Base-by-base conservation (phyloP, 1,140 invertebrate genomes). In the Samia ricini region DNA sequence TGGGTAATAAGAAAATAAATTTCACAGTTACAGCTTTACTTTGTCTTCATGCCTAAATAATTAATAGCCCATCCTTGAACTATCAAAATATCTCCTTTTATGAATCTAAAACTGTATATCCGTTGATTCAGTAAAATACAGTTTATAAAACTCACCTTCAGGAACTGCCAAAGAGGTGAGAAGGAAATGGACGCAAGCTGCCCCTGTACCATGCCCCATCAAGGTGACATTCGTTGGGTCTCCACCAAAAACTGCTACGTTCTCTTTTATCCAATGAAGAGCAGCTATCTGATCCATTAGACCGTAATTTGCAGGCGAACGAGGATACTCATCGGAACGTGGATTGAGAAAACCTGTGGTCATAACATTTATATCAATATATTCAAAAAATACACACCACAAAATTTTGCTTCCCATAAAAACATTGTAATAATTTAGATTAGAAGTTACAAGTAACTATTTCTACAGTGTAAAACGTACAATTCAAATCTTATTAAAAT, bases 231-330 rank as follows among this genome's bases (percentile, higher is more conserved):
- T 98, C 15, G 94, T 94, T 0, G 96, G 93, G 91, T 99, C 97
- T 0, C 98, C 98, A 18, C 97, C 97, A 77, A 99, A 99, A 62
- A 94, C 94, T 2, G 93, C 95, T 29, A 99, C 97, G 83, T 99
- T 99, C 84, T 98, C 96, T 80, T 98, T 96, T 48, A 99, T 94
- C 97, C 97, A 98, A 76, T 98, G 97, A 29, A 98, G 89, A 0
- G 97, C 97, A 0, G 97, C 97, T 72, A 98, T 97, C 87, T 98
- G 97, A 87, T 99, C 98, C 95, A 99, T 96, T 18, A 99, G 92
- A 0, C 97, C 98, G 83, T 98, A 98, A 92, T 99, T 99, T 18
- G 96, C 96, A 68, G 95, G 96, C 49, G 94, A 96, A 68, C 94
- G 94, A 61, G 95, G 93, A 84, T 95, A 95, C 33, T 94, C 94